Evolutionary conservation across 2,113 vertebrate genomes (phyloP).

Genomic region (Gallinago media): DNA sequence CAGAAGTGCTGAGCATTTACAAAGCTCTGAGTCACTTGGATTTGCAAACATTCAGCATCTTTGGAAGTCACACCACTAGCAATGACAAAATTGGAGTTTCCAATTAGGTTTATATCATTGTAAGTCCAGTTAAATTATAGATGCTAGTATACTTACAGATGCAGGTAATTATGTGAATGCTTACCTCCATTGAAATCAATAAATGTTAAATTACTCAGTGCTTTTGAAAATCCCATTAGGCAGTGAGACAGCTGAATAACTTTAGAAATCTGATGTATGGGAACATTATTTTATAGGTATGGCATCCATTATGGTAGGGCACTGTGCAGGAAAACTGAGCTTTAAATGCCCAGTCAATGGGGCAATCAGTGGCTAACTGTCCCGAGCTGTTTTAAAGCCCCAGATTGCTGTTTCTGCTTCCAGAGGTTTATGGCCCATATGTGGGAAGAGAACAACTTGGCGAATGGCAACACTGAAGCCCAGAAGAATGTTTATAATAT

Average conservation of each 20-base stretch:
- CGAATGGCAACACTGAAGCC: neutral
- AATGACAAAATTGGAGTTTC: constrained; percentile 4
- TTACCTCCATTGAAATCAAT: constrained; percentile 28
- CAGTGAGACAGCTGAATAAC: neutral
- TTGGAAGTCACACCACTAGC: constrained; percentile 24
- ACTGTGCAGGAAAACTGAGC: neutral
- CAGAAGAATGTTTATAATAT: neutral
- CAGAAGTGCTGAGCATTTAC: constrained; percentile 27
- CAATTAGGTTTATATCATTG: constrained; percentile 25
- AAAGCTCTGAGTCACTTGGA: constrained; percentile 26
- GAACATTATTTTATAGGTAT: neutral
- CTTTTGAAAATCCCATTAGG: constrained; percentile 29
- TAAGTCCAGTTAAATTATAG: constrained; percentile 17
- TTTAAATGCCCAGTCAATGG: neutral
- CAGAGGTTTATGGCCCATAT: neutral
- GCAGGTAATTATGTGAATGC: neutral
- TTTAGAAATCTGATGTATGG: neutral
- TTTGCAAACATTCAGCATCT: constrained; percentile 32
- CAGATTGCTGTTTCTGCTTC: neutral
- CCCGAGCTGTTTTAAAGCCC: neutral
- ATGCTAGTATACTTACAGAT: neutral
- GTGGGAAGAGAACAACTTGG: neutral
- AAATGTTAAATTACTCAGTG: neutral
- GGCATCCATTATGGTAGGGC: neutral
- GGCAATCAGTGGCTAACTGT: neutral